Base-by-base conservation (phyloP, 2,113 vertebrate species). In the Anthoscopus minutus region DNA sequence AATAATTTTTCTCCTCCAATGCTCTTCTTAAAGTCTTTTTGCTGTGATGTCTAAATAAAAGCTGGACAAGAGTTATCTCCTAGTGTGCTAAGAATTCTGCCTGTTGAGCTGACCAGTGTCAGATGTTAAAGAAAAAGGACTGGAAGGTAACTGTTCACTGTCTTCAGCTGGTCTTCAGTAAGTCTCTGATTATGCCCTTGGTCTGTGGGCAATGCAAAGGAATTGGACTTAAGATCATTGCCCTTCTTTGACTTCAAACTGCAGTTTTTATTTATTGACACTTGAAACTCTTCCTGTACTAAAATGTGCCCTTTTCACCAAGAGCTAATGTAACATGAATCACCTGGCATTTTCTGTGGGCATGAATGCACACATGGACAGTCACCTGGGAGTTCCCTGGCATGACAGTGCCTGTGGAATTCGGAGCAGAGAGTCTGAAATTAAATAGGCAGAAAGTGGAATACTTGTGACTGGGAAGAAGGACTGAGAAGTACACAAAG, bases 61-160 rank as follows among this genome's bases (percentile, higher is more conserved):
- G 54, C 66, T 88, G 66, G 45, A 38, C 58, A 65, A 77, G 85
- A 61, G 62, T 82, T 82, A 57, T 42, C 44, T 94, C 88, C 74
- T 4, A 10, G 79, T 76, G 92, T 92, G 85, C 70, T 81, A 76
- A 71, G 87, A 96, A 71, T 95, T 91, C 54, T 91, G 65, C 58
- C 66, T 92, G 78, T 91, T 0, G 21, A 48, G 67, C 83, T 88
- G 87, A 85, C 84, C 89, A 72, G 1, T 6, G 8, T 84, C 65
- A 84, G 64, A 80, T 88, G 37, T 56, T 78, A 4, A 53, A 47
- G 27, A 44, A 61, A 81, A 60, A 37, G 4, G 11, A 16, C 38
- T 51, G 12, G 28, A 76, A 47, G 15, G 72, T 53, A 70, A 70
- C 35, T 83, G 16, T 35, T 96, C 10, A 2, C 38, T 83, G 38